Conservation (phyloP, 2,888 invertebrate species). For the Tiphia femorata region DNA sequence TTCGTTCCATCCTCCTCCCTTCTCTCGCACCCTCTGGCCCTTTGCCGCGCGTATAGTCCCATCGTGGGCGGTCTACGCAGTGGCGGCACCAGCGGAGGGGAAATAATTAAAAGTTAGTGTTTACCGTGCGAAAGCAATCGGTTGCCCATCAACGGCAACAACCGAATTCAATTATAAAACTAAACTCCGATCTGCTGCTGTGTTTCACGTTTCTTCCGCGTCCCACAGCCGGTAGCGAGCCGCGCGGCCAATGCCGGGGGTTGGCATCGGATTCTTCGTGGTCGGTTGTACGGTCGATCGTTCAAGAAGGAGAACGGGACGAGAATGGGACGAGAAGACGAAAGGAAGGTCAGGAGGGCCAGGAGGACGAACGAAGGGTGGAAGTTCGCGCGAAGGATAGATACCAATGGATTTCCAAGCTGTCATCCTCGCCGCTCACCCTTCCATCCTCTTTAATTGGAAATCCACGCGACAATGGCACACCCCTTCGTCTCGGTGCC, state of each 20-base stretch:
- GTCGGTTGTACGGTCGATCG: neutral
- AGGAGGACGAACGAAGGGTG: slow-evolving; percentile 16
- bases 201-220: slow-evolving; percentile 3
- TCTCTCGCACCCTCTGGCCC: neutral
- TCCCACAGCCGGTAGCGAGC: neutral
- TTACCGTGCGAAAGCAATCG: slow-evolving; percentile 60
- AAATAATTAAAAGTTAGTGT: slow-evolving; percentile 61
- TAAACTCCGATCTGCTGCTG: slow-evolving; percentile 35
- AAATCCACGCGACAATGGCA: slow-evolving; percentile 57
- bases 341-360: too few relatives aligned
- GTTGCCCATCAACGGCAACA: slow-evolving; percentile 56
- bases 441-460: slow-evolving; percentile 53
- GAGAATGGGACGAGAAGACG: slow-evolving; percentile 19
- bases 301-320: neutral
- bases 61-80: neutral
- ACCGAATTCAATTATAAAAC: slow-evolving; percentile 60
- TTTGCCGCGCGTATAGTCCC: neutral
- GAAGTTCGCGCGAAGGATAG: slow-evolving; percentile 9
- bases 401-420: slow-evolving; percentile 28
- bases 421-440: slow-evolving; percentile 11
- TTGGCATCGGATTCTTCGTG: neutral
- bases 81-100: slow-evolving; percentile 12
- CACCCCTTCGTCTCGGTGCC: slow-evolving; percentile 30
- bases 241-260: neutral
- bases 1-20: slow-evolving; percentile 2